A percentile compares a stretch with the other conserved stretches of the same genome.
Conservation (phyloP, 2,113 vertebrate species). For the Neolamprologus hecqui region DNA sequence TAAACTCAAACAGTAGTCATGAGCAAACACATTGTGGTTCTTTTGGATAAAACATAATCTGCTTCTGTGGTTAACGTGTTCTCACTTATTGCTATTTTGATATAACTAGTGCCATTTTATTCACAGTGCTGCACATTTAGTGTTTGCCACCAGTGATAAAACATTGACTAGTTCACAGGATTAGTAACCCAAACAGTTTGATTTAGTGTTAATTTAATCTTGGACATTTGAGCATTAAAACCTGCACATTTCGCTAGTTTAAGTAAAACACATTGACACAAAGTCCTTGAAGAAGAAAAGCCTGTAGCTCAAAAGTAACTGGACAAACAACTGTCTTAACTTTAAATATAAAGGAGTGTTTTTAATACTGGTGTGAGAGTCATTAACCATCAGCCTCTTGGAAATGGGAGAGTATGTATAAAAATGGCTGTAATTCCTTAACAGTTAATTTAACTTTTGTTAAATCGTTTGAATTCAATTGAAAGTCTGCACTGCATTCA, state of each 20-base stretch:
- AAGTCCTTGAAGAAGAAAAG: not conserved
- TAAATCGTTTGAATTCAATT: accelerated
- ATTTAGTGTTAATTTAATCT: not conserved
- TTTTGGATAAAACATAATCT: not conserved
- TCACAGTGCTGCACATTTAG: not conserved
- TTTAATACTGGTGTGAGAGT: not conserved
- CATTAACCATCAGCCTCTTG: not conserved
- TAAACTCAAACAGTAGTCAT: not conserved
- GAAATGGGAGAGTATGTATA: not conserved
- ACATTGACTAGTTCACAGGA: accelerated
- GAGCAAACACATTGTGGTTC: not conserved
- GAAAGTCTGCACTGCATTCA: not conserved
- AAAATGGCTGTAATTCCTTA: not conserved
- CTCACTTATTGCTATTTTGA: not conserved
- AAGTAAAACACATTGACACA: not conserved
- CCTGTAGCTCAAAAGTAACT: not conserved
- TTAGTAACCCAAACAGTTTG: not conserved
- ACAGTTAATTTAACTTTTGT: not conserved
- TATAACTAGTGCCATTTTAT: not conserved
- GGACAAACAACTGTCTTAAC: not conserved
- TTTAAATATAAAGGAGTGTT: not conserved
- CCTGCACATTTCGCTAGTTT: accelerated
- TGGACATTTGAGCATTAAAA: not conserved
- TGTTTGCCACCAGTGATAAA: not conserved
- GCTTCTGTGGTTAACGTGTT: accelerated